Conservation (phyloP, 2,797 vertebrate species). For the Lepilemur septentrionalis region DNA sequence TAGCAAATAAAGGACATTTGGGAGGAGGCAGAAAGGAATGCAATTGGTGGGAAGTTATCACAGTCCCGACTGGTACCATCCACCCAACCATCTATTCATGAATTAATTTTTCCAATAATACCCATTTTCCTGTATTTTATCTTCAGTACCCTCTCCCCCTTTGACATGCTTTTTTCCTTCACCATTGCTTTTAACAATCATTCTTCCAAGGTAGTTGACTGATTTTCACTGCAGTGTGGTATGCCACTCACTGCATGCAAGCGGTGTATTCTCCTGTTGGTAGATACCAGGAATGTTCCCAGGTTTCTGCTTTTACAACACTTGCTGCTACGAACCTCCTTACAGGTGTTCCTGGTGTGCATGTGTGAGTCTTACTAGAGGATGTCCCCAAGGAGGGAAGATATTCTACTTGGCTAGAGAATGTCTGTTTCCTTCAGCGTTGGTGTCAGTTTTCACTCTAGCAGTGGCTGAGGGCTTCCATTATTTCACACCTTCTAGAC, state of each 20-base stretch:
- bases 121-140: background rate
- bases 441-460: too few species aligned
- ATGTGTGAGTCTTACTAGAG: background rate
- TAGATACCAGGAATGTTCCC: background rate
- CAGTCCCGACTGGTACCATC: too few species aligned
- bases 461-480: background rate
- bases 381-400: rapidly evolving
- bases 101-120: background rate
- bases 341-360: background rate
- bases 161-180: background rate
- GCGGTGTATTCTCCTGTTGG: background rate
- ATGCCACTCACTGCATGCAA: background rate
- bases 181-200: background rate
- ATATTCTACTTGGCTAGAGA: background rate
- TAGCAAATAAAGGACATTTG: background rate
- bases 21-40: background rate
- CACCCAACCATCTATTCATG: background rate
- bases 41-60: background rate
- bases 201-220: background rate
- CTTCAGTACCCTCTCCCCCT: background rate
- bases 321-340: background rate
- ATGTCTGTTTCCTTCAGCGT: background rate
- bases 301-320: background rate
- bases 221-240: background rate
- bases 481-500: background rate